These are phyloP conservation scores for Clarias platycephalus DNA, from an alignment of 2,797 vertebrate species.

Conservation along the genomic window DNA sequence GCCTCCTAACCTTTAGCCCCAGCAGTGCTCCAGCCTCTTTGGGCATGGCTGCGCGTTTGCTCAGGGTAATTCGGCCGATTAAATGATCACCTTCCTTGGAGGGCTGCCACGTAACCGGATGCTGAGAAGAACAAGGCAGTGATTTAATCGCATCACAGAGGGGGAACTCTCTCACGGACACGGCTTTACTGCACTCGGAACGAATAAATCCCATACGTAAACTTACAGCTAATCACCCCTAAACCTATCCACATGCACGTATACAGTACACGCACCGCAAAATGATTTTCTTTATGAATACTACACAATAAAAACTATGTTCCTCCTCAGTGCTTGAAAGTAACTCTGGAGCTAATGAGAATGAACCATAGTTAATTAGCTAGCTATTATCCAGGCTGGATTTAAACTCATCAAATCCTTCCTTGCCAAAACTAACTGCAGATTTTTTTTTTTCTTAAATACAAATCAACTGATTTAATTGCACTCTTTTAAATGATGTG, in stretches of 20 bases:
- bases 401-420: neutral
- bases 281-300: neutral
- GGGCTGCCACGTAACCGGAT: constrained; percentile 97
- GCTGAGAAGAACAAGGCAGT: constrained; percentile 73
- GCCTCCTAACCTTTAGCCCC: constrained; percentile 88
- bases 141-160: constrained; percentile 55
- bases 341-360: neutral
- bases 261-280: neutral
- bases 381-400: neutral
- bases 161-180: constrained; percentile 23
- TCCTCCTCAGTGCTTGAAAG: neutral
- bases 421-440: neutral
- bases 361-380: no score
- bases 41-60: constrained; percentile 94
- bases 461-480: neutral
- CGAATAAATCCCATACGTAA: neutral
- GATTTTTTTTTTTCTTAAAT: neutral
- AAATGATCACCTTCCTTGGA: constrained; percentile 98
- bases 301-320: neutral
- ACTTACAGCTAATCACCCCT: constrained; percentile 29
- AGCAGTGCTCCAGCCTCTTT: constrained; percentile 93
- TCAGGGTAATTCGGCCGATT: constrained; percentile 96
- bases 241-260: constrained; percentile 25
- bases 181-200: constrained; percentile 18
- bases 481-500: neutral